phyloP scores from a whole-genome alignment of 2,797 vertebrate species.

The Gallinago solitaria region DNA sequence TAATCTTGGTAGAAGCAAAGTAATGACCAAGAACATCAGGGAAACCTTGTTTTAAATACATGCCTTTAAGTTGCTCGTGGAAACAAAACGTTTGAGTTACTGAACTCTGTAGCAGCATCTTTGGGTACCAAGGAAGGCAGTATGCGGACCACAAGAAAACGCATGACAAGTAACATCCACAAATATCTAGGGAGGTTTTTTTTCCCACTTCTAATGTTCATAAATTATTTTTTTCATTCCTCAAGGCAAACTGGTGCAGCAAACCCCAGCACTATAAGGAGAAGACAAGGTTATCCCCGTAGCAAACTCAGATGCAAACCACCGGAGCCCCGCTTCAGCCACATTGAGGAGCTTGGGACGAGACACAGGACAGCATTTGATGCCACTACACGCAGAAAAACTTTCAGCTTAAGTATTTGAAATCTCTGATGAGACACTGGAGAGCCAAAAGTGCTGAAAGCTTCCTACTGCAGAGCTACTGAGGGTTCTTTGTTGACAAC shows the following conservation, averaged over 20 bases:
- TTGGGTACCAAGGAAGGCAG: background rate
- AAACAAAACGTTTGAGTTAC: background rate
- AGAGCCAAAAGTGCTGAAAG: background rate
- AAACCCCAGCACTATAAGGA: background rate
- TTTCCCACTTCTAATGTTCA: background rate
- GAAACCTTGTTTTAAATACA: background rate
- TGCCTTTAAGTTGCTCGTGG: background rate
- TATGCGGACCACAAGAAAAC: background rate
- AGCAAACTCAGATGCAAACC: background rate
- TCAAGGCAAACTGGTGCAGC: background rate
- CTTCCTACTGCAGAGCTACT: background rate
- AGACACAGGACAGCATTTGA: background rate
- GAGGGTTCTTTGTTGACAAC: background rate
- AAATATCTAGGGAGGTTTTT: background rate
- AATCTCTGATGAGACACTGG: background rate
- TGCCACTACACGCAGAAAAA: background rate
- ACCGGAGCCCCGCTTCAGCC: background rate
- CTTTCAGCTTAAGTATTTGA: background rate
- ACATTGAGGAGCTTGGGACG: accelerated
- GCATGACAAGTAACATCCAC: background rate
- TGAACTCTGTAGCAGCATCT: background rate
- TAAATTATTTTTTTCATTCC: background rate
- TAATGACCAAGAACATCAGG: background rate
- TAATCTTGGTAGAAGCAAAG: background rate
- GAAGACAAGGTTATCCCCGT: background rate